A percentile compares a stretch with the other conserved stretches of the same genome.
These are phyloP conservation scores for Pasiphila rectangulata DNA, from an alignment of 2,888 invertebrate genomes.

Conservation along the genomic window DNA sequence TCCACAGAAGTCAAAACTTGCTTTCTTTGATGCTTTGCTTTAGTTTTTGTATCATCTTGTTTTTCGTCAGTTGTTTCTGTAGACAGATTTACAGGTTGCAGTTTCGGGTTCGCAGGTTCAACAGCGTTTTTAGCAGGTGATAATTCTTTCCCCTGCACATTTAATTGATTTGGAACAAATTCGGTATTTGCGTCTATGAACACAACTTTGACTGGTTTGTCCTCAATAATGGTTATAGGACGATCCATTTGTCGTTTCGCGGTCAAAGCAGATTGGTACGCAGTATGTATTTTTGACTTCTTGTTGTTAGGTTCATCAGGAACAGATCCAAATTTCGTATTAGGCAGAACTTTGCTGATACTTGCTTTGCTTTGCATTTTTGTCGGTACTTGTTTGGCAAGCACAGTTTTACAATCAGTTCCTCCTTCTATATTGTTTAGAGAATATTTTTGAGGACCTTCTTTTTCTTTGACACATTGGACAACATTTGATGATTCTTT, in stretches of 20 bases:
- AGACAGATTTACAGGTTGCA: slow-evolving; percentile 57
- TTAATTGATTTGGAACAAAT: slow-evolving; percentile 51
- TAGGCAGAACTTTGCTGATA: slow-evolving; percentile 40
- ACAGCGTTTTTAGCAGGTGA: slow-evolving; percentile 54
- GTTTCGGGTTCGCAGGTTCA: slow-evolving; percentile 39
- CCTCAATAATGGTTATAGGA: slow-evolving; percentile 69
- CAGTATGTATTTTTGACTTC: slow-evolving; percentile 66
- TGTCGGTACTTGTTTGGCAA: slow-evolving; percentile 50
- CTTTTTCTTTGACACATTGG: slow-evolving; percentile 59
- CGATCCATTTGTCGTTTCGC: slow-evolving; percentile 62
- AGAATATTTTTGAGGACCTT: slow-evolving; percentile 49
- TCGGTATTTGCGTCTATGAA: slow-evolving; percentile 60
- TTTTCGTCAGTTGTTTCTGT: slow-evolving; percentile 54
- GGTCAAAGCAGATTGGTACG: slow-evolving; percentile 66
- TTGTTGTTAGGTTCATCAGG: slow-evolving; percentile 52
- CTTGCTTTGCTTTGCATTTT: slow-evolving; percentile 44
- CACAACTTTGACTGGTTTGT: slow-evolving; percentile 72
- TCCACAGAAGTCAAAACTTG: slow-evolving; percentile 75
- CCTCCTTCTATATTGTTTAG: slow-evolving; percentile 45
- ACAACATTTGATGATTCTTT: slow-evolving; percentile 59
- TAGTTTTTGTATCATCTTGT: slow-evolving; percentile 56
- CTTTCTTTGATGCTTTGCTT: slow-evolving; percentile 73
- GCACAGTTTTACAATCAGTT: slow-evolving; percentile 50
- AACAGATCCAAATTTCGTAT: slow-evolving; percentile 36
- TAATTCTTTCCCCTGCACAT: slow-evolving; percentile 64